Conservation (phyloP, 2,113 vertebrate genomes). For the Phoenicopterus ruber region DNA sequence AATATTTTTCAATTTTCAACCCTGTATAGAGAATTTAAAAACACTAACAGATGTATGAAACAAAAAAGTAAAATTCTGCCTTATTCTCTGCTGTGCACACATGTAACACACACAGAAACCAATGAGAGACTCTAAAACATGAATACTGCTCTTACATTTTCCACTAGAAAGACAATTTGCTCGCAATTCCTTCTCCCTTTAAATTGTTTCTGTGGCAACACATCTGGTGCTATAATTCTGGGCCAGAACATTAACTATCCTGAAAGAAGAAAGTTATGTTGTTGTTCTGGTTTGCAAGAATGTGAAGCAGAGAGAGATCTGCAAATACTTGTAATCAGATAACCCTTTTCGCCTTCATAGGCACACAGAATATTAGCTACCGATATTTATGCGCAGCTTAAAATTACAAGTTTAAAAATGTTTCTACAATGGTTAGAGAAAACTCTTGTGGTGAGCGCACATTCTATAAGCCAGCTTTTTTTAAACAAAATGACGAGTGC, state of each 20-base stretch:
- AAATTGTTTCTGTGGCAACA: slow-evolving; percentile 48
- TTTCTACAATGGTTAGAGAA: not conserved
- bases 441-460: not conserved
- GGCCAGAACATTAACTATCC: not conserved
- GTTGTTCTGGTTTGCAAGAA: slow-evolving; percentile 16
- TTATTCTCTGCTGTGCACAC: not conserved
- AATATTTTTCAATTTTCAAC: slow-evolving; percentile 45
- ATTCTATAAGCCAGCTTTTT: not conserved
- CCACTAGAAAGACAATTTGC: not conserved
- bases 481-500: not conserved
- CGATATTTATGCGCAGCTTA: rapidly evolving
- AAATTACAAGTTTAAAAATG: not conserved
- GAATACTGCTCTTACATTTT: not conserved
- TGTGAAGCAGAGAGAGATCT: not conserved
- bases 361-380: not conserved
- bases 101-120: not conserved
- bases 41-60: slow-evolving; percentile 53
- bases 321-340: not conserved
- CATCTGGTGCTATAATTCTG: slow-evolving; percentile 24
- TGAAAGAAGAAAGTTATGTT: slow-evolving; percentile 19
- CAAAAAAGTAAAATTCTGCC: not conserved
- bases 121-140: not conserved
- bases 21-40: slow-evolving; percentile 37
- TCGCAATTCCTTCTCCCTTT: slow-evolving; percentile 9
- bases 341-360: not conserved